A percentile compares a stretch with the other conserved stretches of the same genome.
Evolutionary conservation across 1,140 invertebrate genomes (phyloP).

Genomic region (Pseudobourletiella spinata): DNA sequence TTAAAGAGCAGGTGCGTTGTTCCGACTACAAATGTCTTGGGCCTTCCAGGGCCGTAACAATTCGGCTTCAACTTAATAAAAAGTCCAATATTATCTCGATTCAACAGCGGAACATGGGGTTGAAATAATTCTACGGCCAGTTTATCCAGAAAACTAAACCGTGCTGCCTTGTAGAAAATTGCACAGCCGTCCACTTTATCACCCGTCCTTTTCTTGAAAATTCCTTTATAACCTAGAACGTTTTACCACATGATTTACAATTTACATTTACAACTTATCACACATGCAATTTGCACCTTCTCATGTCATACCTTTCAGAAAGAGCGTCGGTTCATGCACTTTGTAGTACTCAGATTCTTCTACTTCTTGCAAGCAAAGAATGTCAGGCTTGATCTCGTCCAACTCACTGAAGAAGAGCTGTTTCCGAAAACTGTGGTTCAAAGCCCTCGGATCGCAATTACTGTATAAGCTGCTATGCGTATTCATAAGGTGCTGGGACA

Average conservation of each 20-base stretch:
- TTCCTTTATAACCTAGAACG: constrained; percentile 51
- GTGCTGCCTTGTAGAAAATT: constrained; percentile 59
- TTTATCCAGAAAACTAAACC: constrained; percentile 54
- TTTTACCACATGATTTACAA: neutral
- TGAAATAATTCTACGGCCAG: constrained; percentile 53
- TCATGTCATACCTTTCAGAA: constrained; percentile 41
- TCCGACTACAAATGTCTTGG: constrained; percentile 59
- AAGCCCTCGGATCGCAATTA: constrained; percentile 46
- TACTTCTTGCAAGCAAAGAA: constrained; percentile 79
- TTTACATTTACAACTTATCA: neutral
- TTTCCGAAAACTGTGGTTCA: constrained; percentile 63
- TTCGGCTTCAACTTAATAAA: constrained; percentile 60
- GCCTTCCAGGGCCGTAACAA: constrained; percentile 14
- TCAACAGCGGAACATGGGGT: constrained; percentile 49
- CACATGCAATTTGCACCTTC: neutral
- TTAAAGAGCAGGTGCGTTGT: constrained; percentile 95
- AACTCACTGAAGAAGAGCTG: constrained; percentile 62
- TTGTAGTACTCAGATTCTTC: constrained; percentile 61
- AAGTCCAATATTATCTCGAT: constrained; percentile 79
- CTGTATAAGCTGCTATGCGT: constrained; percentile 65
- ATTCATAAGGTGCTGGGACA: constrained; percentile 71
- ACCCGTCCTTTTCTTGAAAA: constrained; percentile 66
- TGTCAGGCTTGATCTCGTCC: constrained; percentile 56
- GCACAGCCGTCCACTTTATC: constrained; percentile 69
- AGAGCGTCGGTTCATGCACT: constrained; percentile 48